Conservation (phyloP, 2,113 vertebrate species). For the Sus scrofa region T2T-Sscrofa CM000813.6:92267501-92268000, state of each 20-base stretch:
- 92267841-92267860: neutral
- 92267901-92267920: neutral
- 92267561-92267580: constrained; percentile 79
- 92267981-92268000: neutral
- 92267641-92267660: constrained; percentile 85
- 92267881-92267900: constrained; percentile 3
- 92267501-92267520: constrained; percentile 90
- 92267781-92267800: neutral
- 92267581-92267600: constrained; percentile 84
- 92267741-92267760: neutral
- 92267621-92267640: constrained; percentile 87
- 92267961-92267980: neutral
- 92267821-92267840: neutral
- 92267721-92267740: neutral
- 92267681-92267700: neutral
- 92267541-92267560: constrained; percentile 90
- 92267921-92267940: neutral
- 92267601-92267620: constrained; percentile 77
- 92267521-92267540: constrained; percentile 91
- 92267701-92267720: neutral
- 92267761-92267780: too few species aligned
- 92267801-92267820: neutral
- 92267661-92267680: neutral
- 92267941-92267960: neutral
- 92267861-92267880: neutral